Evolutionary conservation across 1,140 invertebrate species (phyloP).

Genomic region (Portunus trituberculatus): DNA sequence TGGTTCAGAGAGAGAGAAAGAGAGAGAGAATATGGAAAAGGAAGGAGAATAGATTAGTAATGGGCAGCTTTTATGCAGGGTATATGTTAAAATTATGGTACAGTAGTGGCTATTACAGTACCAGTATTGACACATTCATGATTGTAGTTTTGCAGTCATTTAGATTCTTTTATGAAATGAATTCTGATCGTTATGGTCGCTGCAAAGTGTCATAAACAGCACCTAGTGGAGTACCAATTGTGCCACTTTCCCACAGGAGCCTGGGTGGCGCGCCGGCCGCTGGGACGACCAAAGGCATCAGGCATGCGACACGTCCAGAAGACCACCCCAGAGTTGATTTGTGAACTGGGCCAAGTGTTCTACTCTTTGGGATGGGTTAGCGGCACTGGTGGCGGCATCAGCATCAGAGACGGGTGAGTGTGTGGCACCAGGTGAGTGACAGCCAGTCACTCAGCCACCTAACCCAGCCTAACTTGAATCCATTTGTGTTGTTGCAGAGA

Average conservation of each 20-base stretch:
- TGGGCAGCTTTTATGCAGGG: background rate
- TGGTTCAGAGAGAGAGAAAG: background rate
- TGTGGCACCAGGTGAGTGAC: background rate
- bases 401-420: conserved; percentile 90
- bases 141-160: too few species aligned
- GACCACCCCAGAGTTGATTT: conserved; percentile 93
- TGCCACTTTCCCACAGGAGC: conserved; percentile 4
- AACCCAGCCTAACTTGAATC: too few species aligned
- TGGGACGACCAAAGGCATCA: conserved; percentile 46
- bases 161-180: too few species aligned
- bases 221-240: background rate
- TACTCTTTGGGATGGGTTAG: conserved; percentile 98
- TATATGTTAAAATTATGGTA: background rate
- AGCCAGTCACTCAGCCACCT: background rate
- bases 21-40: background rate
- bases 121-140: too few species aligned
- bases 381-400: conserved; percentile 95
- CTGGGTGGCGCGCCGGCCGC: conserved; percentile 41
- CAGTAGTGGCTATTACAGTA: background rate
- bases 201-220: too few species aligned
- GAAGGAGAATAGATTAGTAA: background rate
- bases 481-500: conserved; percentile 84
- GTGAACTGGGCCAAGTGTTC: conserved; percentile 93
- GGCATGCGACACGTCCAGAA: conserved; percentile 80
- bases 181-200: too few species aligned